These are phyloP conservation scores for Chelmon rostratus DNA, from an alignment of 2,797 vertebrate species.

Conservation along the genomic window DNA sequence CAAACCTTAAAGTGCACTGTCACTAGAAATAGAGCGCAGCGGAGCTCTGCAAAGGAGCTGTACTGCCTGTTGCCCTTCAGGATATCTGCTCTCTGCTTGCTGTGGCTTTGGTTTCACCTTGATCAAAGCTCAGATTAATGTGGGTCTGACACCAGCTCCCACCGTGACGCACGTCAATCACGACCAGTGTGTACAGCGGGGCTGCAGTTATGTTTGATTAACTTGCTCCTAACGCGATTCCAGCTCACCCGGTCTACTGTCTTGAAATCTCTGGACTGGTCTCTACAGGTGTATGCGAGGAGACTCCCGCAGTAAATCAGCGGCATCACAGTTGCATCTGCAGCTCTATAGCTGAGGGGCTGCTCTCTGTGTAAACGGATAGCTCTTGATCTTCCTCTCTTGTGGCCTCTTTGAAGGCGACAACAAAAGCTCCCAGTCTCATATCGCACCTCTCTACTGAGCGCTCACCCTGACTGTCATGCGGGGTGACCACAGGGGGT, in stretches of 20 bases:
- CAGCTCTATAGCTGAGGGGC: slow-evolving; percentile 43
- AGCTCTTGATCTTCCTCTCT: slow-evolving; percentile 70
- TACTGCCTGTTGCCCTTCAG: slow-evolving; percentile 56
- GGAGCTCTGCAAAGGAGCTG: slow-evolving; percentile 55
- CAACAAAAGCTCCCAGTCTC: slow-evolving; percentile 52
- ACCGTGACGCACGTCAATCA: not conserved
- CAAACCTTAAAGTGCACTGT: slow-evolving; percentile 65
- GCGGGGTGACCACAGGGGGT: slow-evolving; percentile 10
- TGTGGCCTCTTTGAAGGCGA: slow-evolving; percentile 70
- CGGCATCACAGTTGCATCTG: slow-evolving; percentile 9
- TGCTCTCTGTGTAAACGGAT: slow-evolving; percentile 66
- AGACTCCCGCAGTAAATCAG: slow-evolving; percentile 41
- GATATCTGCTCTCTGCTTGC: slow-evolving; percentile 32
- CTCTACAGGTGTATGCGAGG: not conserved
- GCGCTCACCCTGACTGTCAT: slow-evolving; percentile 6
- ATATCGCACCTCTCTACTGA: slow-evolving; percentile 32
- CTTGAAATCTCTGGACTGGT: not conserved
- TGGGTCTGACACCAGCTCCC: not conserved
- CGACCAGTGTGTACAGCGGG: not conserved
- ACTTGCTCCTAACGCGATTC: slow-evolving; percentile 18
- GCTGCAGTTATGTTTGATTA: not conserved
- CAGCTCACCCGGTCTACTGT: not conserved
- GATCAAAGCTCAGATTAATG: slow-evolving; percentile 40
- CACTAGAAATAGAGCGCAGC: slow-evolving; percentile 79
- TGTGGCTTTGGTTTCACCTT: slow-evolving; percentile 54